A percentile compares a stretch with the other conserved stretches of the same genome.
These are phyloP conservation scores for Cyclargus thomasi DNA, from an alignment of 1,140 invertebrate species.

Conservation along the genomic window DNA sequence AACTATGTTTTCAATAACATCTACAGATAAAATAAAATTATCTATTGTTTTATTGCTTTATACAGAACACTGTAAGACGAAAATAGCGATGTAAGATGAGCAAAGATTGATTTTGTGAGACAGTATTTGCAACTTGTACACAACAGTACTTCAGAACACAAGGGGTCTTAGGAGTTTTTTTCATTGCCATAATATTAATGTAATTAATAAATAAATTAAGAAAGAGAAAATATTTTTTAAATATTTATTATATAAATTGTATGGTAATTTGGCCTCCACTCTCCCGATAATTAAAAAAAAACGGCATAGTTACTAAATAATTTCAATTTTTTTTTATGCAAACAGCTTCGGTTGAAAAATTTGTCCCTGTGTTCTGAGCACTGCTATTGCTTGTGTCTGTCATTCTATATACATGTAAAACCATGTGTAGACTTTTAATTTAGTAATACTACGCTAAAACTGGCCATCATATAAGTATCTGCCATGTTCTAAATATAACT, in stretches of 20 bases:
- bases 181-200: background rate
- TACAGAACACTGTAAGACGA: conserved; percentile 25
- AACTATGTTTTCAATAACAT: conserved; percentile 37
- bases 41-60: conserved; percentile 41
- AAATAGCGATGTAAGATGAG: conserved; percentile 45
- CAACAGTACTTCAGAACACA: conserved; percentile 49
- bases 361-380: background rate
- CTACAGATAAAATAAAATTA: conserved; percentile 30
- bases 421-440: conserved; percentile 75
- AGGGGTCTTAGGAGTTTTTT: conserved; percentile 19
- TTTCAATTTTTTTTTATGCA: no score
- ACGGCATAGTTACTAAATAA: no score
- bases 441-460: conserved; percentile 77
- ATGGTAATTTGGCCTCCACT: no score
- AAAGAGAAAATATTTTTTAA: no score
- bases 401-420: conserved; percentile 75
- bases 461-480: conserved; percentile 77
- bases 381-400: conserved; percentile 36
- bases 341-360: background rate
- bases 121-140: conserved; percentile 41
- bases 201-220: no score
- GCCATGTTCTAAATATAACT: conserved; percentile 76
- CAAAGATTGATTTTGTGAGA: conserved; percentile 51
- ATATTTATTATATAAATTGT: background rate
- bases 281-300: no score